Conservation (phyloP, 2,888 invertebrate genomes). For the Caenorhabditis sp. region DNA sequence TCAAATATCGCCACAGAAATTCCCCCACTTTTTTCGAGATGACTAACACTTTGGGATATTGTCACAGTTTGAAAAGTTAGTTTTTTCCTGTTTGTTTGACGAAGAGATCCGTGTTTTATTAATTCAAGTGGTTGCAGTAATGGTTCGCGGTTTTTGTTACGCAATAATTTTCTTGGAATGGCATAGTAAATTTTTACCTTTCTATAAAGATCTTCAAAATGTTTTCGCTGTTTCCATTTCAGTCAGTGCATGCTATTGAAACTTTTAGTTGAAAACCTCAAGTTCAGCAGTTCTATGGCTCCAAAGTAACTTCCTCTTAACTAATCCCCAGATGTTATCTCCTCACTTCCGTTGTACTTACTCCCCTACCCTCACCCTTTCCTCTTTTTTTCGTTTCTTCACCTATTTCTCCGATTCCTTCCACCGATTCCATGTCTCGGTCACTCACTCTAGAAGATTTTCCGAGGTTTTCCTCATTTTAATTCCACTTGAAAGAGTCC, state of each 20-base stretch:
- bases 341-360: slow-evolving; percentile 12
- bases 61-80: background rate
- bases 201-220: too few relatives aligned
- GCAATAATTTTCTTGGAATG: too few relatives aligned
- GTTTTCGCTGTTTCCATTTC: too few relatives aligned
- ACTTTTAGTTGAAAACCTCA: too few relatives aligned
- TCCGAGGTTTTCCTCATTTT: slow-evolving; percentile 5
- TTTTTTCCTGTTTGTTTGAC: too few relatives aligned
- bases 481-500: slow-evolving; percentile 35
- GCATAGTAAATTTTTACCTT: too few relatives aligned
- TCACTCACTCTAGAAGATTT: slow-evolving; percentile 16
- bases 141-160: too few relatives aligned
- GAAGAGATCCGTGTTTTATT: too few relatives aligned
- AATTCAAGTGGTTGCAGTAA: too few relatives aligned
- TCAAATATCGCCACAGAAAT: background rate
- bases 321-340: slow-evolving; percentile 14
- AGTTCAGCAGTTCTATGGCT: too few relatives aligned
- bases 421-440: slow-evolving; percentile 23
- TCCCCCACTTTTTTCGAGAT: slow-evolving; percentile 3
- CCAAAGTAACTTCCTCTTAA: background rate
- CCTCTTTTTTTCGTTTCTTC: slow-evolving; percentile 9
- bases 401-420: slow-evolving; percentile 18
- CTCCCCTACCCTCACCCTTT: slow-evolving; percentile 5
- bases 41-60: slow-evolving; percentile 20
- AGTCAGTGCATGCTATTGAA: too few relatives aligned